These are phyloP conservation scores for Agonopterix arenella DNA, from an alignment of 2,888 invertebrate species.

Conservation along the genomic window DNA sequence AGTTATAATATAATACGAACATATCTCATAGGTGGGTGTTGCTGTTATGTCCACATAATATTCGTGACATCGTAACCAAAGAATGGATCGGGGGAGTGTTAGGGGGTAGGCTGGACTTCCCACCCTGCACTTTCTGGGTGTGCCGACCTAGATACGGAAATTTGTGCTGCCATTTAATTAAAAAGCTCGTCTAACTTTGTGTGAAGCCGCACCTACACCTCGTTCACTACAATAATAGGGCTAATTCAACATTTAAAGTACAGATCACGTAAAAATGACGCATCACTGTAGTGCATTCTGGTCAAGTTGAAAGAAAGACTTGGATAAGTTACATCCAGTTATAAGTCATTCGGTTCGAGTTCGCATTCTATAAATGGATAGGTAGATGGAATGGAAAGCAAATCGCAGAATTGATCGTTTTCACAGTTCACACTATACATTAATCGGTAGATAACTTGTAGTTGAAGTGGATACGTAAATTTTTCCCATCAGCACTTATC, in stretches of 20 bases:
- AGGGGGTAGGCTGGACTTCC: neutral
- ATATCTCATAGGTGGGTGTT: no score
- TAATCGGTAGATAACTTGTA: no score
- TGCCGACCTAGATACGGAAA: conserved; percentile 49
- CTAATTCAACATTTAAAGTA: conserved; percentile 6
- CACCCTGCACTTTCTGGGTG: conserved; percentile 25
- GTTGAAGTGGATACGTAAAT: no score
- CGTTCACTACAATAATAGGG: conserved; percentile 3
- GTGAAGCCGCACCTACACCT: conserved; percentile 20
- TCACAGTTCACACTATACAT: no score
- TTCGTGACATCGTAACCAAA: neutral
- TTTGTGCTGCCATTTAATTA: conserved; percentile 39
- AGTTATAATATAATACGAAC: no score
- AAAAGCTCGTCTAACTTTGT: conserved; percentile 22
- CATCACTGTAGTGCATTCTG: neutral
- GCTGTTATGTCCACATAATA: neutral
- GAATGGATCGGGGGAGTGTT: neutral
- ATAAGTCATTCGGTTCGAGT: no score
- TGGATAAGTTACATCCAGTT: neutral
- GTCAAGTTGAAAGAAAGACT: neutral
- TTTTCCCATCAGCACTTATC: no score
- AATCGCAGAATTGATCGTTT: no score
- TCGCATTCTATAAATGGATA: no score
- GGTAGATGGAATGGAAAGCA: no score
- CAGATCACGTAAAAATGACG: neutral